Evolutionary conservation across 2,888 invertebrate species (phyloP), one percentile per base, ranked within the genome.

Genomic region (Volucella zonaria): DNA sequence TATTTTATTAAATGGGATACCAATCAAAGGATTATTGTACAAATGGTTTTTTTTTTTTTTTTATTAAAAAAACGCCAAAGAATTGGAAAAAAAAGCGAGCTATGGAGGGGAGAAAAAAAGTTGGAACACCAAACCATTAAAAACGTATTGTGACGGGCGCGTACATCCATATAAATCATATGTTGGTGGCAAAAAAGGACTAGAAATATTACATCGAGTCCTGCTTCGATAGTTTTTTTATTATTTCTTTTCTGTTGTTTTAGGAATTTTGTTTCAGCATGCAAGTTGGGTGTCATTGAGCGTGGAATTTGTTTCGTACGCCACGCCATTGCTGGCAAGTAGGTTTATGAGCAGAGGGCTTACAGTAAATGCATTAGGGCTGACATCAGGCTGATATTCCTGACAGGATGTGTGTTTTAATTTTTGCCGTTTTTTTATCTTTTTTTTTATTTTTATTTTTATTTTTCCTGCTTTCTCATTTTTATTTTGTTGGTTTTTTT

Each of bases 1-100:
- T 79, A 73, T 73, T 66, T 73, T 79, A 79, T 79, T 79, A 52
- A 73, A 79, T 73, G 67, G 71, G 38, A 71, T 78, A 71, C 70
- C 78, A 78, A 71, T 78, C 78, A 78, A 78, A 64, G 71, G 66
- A 73, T 79, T 73, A 79, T 59, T 49, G 14, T 70, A 47, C 77
- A 62, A 68, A 67, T 66, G 45, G 47, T 47, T 58, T 73, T 61
- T 40, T 23, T 43, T 43, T 42, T 52, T 49, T 31, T 31, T 31
- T 31, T 31, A 31, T 31, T 31, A 31, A 2, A 23, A 23, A 23
- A 23, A 23, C 18, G 18, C 2, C 18, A 23, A 23, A 23, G 18
- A 23, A 31, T 31, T 31, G 4, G 6, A 43, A 45, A 45, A 43
- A 61, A 18, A 45, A n/a, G 11, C 14, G 14, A 58, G 49, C 12